Evolutionary conservation across 2,888 invertebrate genomes (phyloP).

Genomic region (Heliconius erato): DNA sequence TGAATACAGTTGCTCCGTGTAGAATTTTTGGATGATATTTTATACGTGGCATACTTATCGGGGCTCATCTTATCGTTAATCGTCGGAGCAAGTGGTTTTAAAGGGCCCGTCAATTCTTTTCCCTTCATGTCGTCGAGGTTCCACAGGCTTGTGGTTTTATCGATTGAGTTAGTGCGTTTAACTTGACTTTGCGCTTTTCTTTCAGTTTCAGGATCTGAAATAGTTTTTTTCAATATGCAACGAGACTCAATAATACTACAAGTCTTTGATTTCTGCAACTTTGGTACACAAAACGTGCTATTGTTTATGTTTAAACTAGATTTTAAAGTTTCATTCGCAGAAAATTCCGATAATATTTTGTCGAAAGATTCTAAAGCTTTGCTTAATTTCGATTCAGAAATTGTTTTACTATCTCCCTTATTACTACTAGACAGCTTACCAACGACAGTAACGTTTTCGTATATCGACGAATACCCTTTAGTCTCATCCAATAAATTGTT

Average conservation of each 20-base stretch:
- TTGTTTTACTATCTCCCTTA: slow-evolving; percentile 54
- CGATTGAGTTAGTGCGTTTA: slow-evolving; percentile 79
- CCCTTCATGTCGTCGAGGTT: slow-evolving; percentile 86
- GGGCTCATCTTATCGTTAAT: slow-evolving; percentile 77
- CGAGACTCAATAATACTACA: slow-evolving; percentile 89
- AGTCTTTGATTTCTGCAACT: slow-evolving; percentile 89
- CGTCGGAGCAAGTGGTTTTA: slow-evolving; percentile 70
- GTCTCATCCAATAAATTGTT: slow-evolving; percentile 72
- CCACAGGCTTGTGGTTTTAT: slow-evolving; percentile 86
- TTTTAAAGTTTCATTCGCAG: slow-evolving; percentile 66
- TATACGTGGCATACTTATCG: slow-evolving; percentile 84
- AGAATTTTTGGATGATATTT: slow-evolving; percentile 78
- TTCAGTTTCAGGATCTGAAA: slow-evolving; percentile 78
- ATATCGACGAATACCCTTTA: slow-evolving; percentile 80
- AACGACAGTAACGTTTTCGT: slow-evolving; percentile 81
- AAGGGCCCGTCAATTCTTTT: slow-evolving; percentile 78
- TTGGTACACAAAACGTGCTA: slow-evolving; percentile 78
- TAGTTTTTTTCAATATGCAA: slow-evolving; percentile 87
- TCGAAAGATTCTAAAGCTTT: slow-evolving; percentile 83
- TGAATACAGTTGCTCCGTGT: slow-evolving; percentile 75
- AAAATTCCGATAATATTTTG: slow-evolving; percentile 80
- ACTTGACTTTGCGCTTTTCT: slow-evolving; percentile 72
- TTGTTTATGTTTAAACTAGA: slow-evolving; percentile 63
- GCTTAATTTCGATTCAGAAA: slow-evolving; percentile 73
- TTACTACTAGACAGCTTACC: slow-evolving; percentile 61